Evolutionary conservation across 1,140 invertebrate genomes (phyloP).

Genomic region (Notospermus geniculatus): DNA sequence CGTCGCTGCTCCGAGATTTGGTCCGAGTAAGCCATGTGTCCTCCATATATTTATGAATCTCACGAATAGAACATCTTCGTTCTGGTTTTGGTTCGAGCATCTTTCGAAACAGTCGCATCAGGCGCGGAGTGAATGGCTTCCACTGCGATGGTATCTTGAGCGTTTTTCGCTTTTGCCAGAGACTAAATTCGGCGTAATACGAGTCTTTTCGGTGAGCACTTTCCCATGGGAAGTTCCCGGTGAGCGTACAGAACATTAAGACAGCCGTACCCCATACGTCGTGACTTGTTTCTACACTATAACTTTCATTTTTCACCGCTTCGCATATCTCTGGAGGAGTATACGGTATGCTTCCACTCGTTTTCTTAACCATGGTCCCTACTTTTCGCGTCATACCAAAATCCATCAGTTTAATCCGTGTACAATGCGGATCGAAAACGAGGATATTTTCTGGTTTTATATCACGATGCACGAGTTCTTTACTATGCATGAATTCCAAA

Average conservation of each 20-base stretch:
- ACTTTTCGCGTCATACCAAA: slow-evolving; percentile 81
- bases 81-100: slow-evolving; percentile 72
- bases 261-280: slow-evolving; percentile 97
- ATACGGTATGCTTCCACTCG: slow-evolving; percentile 80
- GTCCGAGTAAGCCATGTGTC: slow-evolving; percentile 64
- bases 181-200: slow-evolving; percentile 67
- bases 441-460: slow-evolving; percentile 75
- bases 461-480: slow-evolving; percentile 68
- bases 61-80: slow-evolving; percentile 71
- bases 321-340: slow-evolving; percentile 89
- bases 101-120: slow-evolving; percentile 70
- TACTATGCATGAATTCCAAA: slow-evolving; percentile 86
- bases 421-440: slow-evolving; percentile 81
- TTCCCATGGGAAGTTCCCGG: slow-evolving; percentile 93
- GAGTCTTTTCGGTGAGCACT: slow-evolving; percentile 72
- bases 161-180: slow-evolving; percentile 70
- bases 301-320: slow-evolving; percentile 73
- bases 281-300: slow-evolving; percentile 73
- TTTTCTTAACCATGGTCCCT: slow-evolving; percentile 66
- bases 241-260: slow-evolving; percentile 87
- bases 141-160: slow-evolving; percentile 63
- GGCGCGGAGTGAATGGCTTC: slow-evolving; percentile 54
- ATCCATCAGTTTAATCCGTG: slow-evolving; percentile 90
- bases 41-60: slow-evolving; percentile 72
- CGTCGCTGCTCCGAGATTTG: slow-evolving; percentile 26